These are phyloP conservation scores for Drosophila sechellia DNA, from an alignment of 1,140 invertebrate genomes.

Conservation along the genomic window DNA sequence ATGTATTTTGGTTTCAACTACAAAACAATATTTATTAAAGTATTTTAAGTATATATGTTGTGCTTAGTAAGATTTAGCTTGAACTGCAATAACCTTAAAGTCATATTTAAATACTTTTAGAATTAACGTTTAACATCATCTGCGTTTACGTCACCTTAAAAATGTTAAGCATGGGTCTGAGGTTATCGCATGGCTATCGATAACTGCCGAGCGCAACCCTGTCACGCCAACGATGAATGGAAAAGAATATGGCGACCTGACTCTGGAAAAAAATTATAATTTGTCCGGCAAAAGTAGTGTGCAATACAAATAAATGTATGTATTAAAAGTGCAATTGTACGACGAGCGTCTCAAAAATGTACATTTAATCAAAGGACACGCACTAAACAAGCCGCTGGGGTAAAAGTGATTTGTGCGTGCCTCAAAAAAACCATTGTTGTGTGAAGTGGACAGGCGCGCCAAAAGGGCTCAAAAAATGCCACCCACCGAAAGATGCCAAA, in stretches of 20 bases:
- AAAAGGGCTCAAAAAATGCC: slow-evolving; percentile 14
- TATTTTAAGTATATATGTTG: background rate
- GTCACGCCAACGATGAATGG: slow-evolving; percentile 27
- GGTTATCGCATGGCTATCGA: slow-evolving; percentile 26
- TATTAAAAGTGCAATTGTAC: slow-evolving; percentile 22
- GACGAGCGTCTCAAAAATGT: too few species aligned
- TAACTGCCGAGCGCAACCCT: slow-evolving; percentile 10
- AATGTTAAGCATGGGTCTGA: background rate
- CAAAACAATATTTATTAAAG: background rate
- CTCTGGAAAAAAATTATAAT: slow-evolving; percentile 57
- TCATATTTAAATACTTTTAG: background rate
- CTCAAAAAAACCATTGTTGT: slow-evolving; percentile 29
- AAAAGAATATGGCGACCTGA: slow-evolving; percentile 58
- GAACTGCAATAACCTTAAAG: too few species aligned
- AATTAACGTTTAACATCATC: background rate
- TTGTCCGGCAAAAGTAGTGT: slow-evolving; percentile 65
- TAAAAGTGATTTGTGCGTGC: background rate
- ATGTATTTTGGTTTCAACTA: background rate
- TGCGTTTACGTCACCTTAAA: slow-evolving; percentile 19
- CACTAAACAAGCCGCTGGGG: too few species aligned
- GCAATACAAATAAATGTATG: slow-evolving; percentile 57
- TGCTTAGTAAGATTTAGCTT: too few species aligned
- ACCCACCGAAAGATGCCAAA: background rate
- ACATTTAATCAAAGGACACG: background rate
- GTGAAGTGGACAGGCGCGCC: slow-evolving; percentile 27